Evolutionary conservation across 2,888 invertebrate species (phyloP).

Genomic region (Clusia tigrina): DNA sequence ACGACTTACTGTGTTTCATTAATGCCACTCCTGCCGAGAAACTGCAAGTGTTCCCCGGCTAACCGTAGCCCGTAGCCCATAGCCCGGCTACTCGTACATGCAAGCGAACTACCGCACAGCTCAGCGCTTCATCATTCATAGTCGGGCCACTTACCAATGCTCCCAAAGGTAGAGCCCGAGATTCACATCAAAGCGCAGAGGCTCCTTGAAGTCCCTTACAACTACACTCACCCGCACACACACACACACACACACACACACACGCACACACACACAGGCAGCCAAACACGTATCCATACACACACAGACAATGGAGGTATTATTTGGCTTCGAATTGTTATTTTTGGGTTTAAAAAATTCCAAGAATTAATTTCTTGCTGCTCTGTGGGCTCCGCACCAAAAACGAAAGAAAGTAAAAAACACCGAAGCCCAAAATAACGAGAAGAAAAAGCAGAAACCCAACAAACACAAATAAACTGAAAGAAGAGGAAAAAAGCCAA

Average conservation of each 20-base stretch:
- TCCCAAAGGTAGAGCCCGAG: not conserved
- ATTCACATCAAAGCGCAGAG: not conserved
- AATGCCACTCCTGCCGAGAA: not conserved
- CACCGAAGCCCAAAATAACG: too few species aligned
- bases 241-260: too few species aligned
- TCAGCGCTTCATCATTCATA: not conserved
- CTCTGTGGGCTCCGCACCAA: not conserved
- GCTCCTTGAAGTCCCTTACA: not conserved
- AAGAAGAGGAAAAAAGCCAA: not conserved
- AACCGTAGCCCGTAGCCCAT: too few species aligned
- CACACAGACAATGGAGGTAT: slow-evolving; percentile 4
- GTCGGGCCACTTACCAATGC: not conserved
- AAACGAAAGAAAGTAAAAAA: not conserved
- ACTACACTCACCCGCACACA: slow-evolving; percentile 36
- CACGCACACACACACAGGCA: slow-evolving; percentile 12
- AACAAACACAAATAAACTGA: not conserved
- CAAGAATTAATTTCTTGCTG: slow-evolving; percentile 4
- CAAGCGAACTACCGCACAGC: too few species aligned
- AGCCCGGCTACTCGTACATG: too few species aligned
- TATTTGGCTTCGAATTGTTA: slow-evolving; percentile 12
- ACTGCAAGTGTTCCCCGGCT: not conserved
- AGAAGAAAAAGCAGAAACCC: not conserved
- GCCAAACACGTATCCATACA: slow-evolving; percentile 7
- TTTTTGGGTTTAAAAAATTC: not conserved
- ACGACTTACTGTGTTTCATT: not conserved